Conservation (phyloP, 1,140 invertebrate species). For the Calephelis nemesis region DNA sequence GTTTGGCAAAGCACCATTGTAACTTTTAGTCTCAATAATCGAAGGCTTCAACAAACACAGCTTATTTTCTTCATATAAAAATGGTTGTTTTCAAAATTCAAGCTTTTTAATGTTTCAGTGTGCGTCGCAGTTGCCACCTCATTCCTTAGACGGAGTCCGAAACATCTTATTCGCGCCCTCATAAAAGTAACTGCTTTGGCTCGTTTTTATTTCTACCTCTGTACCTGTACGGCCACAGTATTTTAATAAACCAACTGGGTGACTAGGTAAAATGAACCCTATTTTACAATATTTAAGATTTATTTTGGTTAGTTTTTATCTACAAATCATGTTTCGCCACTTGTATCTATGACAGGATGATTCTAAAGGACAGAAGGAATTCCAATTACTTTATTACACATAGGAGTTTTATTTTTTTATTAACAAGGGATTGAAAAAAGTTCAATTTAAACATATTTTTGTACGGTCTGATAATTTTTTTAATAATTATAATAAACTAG, state of each 20-base stretch:
- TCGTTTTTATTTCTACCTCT: constrained; percentile 78
- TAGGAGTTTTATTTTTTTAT: constrained; percentile 37
- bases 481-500: not conserved
- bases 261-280: constrained; percentile 39
- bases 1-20: no score
- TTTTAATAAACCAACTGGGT: constrained; percentile 71
- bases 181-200: constrained; percentile 78
- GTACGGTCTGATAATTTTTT: not conserved
- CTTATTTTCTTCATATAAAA: no score
- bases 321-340: constrained; percentile 66
- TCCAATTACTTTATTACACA: constrained; percentile 76
- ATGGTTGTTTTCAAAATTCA: not conserved
- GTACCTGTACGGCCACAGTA: constrained; percentile 78
- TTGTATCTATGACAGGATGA: constrained; percentile 73
- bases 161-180: constrained; percentile 79
- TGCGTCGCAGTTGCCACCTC: constrained; percentile 47
- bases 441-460: constrained; percentile 17
- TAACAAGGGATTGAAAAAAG: constrained; percentile 28
- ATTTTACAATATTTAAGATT: constrained; percentile 28
- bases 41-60: no score
- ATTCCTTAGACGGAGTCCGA: constrained; percentile 76
- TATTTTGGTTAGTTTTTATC: constrained; percentile 29
- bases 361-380: constrained; percentile 73
- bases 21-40: no score
- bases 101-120: constrained; percentile 36